Evolutionary conservation across 2,113 vertebrate species (phyloP).

Genomic region (Oncorhynchus masou): DNA sequence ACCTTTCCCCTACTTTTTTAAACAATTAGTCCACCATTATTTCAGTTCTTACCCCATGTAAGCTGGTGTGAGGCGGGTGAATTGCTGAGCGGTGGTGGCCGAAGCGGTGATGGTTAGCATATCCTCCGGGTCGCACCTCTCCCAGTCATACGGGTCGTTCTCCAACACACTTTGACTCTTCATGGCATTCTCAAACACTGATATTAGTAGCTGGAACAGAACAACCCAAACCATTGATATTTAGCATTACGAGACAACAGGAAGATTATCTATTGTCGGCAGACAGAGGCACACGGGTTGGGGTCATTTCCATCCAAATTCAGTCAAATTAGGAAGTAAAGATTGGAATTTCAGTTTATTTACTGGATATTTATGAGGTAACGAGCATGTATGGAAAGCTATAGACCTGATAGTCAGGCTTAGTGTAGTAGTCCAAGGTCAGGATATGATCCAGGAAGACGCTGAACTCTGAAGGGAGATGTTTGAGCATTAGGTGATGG

Average conservation of each 20-base stretch:
- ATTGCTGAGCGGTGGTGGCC: slow-evolving; percentile 87
- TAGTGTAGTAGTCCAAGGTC: slow-evolving; percentile 93
- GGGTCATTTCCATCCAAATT: no score
- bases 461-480: slow-evolving; percentile 91
- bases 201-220: slow-evolving; percentile 83
- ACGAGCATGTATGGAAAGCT: neutral
- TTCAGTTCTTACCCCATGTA: slow-evolving; percentile 65
- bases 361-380: no score
- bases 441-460: slow-evolving; percentile 92
- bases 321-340: no score
- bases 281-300: neutral
- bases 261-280: neutral
- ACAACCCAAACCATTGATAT: neutral
- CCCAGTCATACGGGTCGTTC: slow-evolving; percentile 97
- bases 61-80: slow-evolving; percentile 92
- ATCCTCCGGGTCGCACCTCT: slow-evolving; percentile 88
- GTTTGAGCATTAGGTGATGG: slow-evolving; percentile 94
- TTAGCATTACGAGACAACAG: neutral
- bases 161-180: slow-evolving; percentile 87
- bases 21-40: neutral
- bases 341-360: no score
- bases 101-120: slow-evolving; percentile 84
- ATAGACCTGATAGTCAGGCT: slow-evolving; percentile 93
- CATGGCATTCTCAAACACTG: slow-evolving; percentile 94
- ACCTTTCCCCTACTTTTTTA: neutral